Base-by-base conservation (phyloP, 2,888 invertebrate species). In the Sicus ferrugineus region DNA sequence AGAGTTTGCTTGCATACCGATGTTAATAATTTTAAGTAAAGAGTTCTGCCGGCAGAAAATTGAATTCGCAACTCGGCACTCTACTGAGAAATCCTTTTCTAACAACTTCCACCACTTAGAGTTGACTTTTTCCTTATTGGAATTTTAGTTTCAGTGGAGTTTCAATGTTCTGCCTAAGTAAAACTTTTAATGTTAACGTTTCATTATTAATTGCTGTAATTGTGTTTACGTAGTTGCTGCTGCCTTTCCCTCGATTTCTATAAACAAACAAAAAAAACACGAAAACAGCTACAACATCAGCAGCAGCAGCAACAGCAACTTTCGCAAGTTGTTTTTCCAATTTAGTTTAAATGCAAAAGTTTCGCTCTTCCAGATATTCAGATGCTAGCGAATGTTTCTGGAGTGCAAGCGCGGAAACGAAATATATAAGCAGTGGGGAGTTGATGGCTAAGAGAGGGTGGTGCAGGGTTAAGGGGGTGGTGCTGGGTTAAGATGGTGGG, bases 131-230 rank as follows among this genome's bases (percentile, higher is more conserved):
- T 16, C 16, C 9, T 16, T 30, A 26, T 56, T 42, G 38, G n/a
- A 30, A 31, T 16, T 59, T 64, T 30, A 19, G 30, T 23, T 63
- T 63, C 23, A 28, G 56, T 56, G 23, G 28, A 56, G 28, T 38
- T 56, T 56, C 28, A 38, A 50, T 61, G 23, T 63, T 69, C 23
- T 48, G 23, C 31, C 11, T 19, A 26, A 19, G 42, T n/a, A 46
- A 67, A 80, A 80, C 77, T 80, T 80, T 80, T 79, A 75, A 77
- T 79, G 78, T 79, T 80, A 79, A 80, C 80, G 79, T 79, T 80
- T 77, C 78, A 77, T 80, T 79, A 80, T 79, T 80, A 79, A 80
- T 80, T 79, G 75, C 76, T 75, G 78, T 80, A 79, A 80, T 80
- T 79, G 79, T 78, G 75, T 79, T 76, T 72, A 42, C 59, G 46